Percentiles rank a stretch among this genome's conserved stretches.
Evolutionary conservation across 2,113 vertebrate species (phyloP).

Genomic region (Grantiella picta): DNA sequence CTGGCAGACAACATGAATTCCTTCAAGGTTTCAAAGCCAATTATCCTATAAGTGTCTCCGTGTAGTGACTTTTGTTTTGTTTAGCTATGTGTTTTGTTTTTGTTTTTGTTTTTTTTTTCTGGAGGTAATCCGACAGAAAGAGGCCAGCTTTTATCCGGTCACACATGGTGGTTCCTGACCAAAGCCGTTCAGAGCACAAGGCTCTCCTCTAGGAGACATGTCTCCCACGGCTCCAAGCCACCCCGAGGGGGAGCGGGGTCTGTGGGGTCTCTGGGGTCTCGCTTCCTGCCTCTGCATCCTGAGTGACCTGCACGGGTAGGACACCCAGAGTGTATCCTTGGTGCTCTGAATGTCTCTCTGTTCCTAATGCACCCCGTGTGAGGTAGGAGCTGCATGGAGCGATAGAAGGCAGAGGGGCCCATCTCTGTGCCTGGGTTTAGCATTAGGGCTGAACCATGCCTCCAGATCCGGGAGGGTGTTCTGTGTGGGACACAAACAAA

Average conservation of each 20-base stretch:
- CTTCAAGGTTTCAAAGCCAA: background rate
- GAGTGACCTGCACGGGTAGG: accelerated
- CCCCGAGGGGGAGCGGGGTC: accelerated
- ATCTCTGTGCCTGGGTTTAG: background rate
- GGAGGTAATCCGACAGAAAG: background rate
- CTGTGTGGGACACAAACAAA: background rate
- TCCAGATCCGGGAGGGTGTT: accelerated
- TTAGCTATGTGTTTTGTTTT: background rate
- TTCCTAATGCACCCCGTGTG: accelerated
- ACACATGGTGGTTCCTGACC: background rate
- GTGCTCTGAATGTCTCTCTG: background rate
- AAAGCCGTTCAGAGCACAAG: background rate
- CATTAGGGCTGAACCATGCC: accelerated
- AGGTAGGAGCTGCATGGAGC: background rate
- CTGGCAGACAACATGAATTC: background rate
- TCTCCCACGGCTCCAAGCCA: accelerated
- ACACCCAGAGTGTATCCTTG: accelerated
- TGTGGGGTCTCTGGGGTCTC: background rate
- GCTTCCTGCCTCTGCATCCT: accelerated
- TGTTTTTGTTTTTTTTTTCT: background rate
- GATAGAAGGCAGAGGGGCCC: background rate
- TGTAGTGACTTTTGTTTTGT: background rate
- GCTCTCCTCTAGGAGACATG: background rate
- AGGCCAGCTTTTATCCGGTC: background rate
- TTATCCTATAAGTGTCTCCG: background rate